Evolutionary conservation across 2,113 vertebrate genomes (phyloP).

Genomic region (Plotosus lineatus): DNA sequence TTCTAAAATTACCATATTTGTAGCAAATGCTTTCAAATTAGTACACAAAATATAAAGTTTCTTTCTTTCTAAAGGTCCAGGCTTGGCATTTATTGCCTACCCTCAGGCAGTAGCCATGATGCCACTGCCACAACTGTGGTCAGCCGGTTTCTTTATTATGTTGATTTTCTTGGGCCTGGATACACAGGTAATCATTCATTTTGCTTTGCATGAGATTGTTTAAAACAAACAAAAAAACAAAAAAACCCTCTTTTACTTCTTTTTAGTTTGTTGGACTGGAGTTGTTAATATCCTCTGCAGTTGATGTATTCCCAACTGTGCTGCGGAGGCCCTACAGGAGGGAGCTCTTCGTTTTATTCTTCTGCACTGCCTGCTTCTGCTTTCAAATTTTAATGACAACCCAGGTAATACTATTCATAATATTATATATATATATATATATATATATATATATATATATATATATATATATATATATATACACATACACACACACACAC

Average conservation of each 20-base stretch:
- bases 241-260: neutral
- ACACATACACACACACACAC: too few relatives aligned
- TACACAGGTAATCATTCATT: slow-evolving; percentile 62
- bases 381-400: slow-evolving; percentile 49
- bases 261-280: slow-evolving; percentile 24
- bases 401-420: too few relatives aligned
- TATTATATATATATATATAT: too few relatives aligned
- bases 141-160: slow-evolving; percentile 73
- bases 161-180: slow-evolving; percentile 72
- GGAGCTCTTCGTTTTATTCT: slow-evolving; percentile 56
- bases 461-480: too few relatives aligned
- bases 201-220: neutral
- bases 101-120: slow-evolving; percentile 74
- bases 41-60: neutral
- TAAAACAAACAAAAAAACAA: too few relatives aligned
- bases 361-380: slow-evolving; percentile 49
- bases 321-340: slow-evolving; percentile 46
- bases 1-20: neutral
- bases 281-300: neutral
- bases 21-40: neutral
- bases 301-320: neutral
- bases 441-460: too few relatives aligned
- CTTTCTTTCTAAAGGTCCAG: slow-evolving; percentile 63
- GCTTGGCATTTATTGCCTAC: slow-evolving; percentile 72
- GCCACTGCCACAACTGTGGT: slow-evolving; percentile 73